A percentile compares a stretch with the other conserved stretches of the same genome.
Evolutionary conservation across 2,797 vertebrate genomes (phyloP).

Genomic region (Mionectes olivaceus): DNA sequence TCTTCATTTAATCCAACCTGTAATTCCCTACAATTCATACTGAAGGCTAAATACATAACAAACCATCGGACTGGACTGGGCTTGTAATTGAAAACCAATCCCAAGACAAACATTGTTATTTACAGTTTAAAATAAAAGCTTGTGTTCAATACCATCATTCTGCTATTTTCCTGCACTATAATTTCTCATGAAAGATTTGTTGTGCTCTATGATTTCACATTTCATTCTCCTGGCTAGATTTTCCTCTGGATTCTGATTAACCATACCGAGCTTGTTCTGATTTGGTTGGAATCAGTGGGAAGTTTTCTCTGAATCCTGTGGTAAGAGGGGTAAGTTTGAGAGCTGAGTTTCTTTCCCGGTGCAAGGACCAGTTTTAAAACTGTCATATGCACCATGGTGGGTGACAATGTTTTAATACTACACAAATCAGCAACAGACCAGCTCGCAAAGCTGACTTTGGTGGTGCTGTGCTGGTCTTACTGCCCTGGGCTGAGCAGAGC

Average conservation of each 20-base stretch:
- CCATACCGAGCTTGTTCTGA: accelerated
- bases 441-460: no score
- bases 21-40: not conserved
- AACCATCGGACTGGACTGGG: not conserved
- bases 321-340: not conserved
- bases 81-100: slow-evolving; percentile 31
- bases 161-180: not conserved
- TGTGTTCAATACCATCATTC: not conserved
- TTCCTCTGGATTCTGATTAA: not conserved
- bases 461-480: not conserved
- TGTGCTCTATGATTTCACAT: not conserved
- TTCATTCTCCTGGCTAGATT: not conserved
- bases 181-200: slow-evolving; percentile 37
- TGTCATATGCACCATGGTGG: accelerated
- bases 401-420: not conserved
- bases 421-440: not conserved
- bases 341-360: not conserved
- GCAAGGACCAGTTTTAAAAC: not conserved
- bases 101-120: slow-evolving; percentile 38
- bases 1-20: slow-evolving; percentile 9
- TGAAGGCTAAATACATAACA: not conserved
- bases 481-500: not conserved
- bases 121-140: slow-evolving; percentile 25
- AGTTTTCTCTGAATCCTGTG: not conserved
- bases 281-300: not conserved